phyloP scores from a whole-genome alignment of 2,113 vertebrate genomes.

The Poeciliopsis prolifica region DNA sequence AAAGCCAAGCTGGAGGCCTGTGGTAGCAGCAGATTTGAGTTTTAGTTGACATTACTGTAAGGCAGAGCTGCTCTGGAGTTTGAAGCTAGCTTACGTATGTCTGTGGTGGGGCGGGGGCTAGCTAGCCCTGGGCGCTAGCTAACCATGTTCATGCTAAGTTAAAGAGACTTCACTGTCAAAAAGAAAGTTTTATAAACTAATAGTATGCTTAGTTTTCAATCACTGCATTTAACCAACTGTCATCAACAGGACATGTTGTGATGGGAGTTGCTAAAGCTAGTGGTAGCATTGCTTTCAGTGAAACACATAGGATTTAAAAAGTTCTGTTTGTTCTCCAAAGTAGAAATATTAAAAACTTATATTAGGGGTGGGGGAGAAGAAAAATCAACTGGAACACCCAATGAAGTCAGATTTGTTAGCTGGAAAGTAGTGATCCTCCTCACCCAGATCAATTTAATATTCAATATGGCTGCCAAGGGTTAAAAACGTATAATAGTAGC shows the following conservation, averaged over 20 bases:
- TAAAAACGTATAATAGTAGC: too few species aligned
- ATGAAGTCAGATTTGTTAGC: too few species aligned
- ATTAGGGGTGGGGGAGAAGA: neutral
- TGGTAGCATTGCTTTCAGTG: neutral
- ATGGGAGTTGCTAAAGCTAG: too few species aligned
- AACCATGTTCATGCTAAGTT: neutral
- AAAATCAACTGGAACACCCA: too few species aligned
- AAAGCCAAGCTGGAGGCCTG: constrained; percentile 25
- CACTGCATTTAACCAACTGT: neutral
- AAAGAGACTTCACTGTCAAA: neutral
- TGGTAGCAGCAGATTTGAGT: constrained; percentile 70
- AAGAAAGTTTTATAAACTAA: neutral
- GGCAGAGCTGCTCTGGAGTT: constrained; percentile 57
- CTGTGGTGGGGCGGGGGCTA: too few species aligned
- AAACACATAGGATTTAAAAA: neutral
- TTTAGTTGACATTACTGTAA: constrained; percentile 54
- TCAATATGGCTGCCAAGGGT: too few species aligned
- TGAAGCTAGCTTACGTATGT: neutral
- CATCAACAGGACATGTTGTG: too few species aligned
- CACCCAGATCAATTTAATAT: too few species aligned
- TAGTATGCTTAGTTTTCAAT: neutral
- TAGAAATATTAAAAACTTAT: neutral
- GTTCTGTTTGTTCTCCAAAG: neutral
- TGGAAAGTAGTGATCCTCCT: too few species aligned
- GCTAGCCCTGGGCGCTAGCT: too few species aligned